These are phyloP conservation scores for Diarsia mendica DNA, from an alignment of 2,888 invertebrate species.

Conservation along the genomic window DNA sequence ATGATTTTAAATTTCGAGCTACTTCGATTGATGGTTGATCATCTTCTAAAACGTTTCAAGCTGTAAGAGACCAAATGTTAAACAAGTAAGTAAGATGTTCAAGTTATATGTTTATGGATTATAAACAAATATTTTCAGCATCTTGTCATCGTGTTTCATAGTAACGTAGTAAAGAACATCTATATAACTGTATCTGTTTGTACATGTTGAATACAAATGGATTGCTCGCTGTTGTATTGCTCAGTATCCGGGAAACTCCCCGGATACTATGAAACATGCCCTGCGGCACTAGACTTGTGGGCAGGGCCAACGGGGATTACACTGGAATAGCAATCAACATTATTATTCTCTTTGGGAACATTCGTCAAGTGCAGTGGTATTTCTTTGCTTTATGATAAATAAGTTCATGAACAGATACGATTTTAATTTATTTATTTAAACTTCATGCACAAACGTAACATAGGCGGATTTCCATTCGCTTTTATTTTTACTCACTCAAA, in stretches of 20 bases:
- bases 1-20: too few species aligned
- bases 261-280: conserved; percentile 56
- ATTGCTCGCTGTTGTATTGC: conserved; percentile 42
- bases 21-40: background rate
- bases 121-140: background rate
- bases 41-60: background rate
- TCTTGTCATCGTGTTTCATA: background rate
- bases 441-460: too few species aligned
- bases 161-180: conserved; percentile 2
- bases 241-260: conserved; percentile 54
- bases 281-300: conserved; percentile 49
- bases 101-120: background rate
- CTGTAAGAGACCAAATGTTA: background rate
- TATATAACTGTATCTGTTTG: background rate
- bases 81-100: background rate
- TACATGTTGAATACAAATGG: conserved; percentile 22
- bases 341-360: conserved; percentile 17
- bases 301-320: conserved; percentile 40
- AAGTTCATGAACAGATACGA: background rate
- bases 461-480: background rate
- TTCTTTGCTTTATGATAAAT: background rate
- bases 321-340: conserved; percentile 39
- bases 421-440: too few species aligned
- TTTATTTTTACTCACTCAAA: background rate
- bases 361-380: background rate